A percentile compares a stretch with the other conserved stretches of the same genome.
Conservation (phyloP, 1,140 invertebrate genomes). For the Drosophila cardini region DNA sequence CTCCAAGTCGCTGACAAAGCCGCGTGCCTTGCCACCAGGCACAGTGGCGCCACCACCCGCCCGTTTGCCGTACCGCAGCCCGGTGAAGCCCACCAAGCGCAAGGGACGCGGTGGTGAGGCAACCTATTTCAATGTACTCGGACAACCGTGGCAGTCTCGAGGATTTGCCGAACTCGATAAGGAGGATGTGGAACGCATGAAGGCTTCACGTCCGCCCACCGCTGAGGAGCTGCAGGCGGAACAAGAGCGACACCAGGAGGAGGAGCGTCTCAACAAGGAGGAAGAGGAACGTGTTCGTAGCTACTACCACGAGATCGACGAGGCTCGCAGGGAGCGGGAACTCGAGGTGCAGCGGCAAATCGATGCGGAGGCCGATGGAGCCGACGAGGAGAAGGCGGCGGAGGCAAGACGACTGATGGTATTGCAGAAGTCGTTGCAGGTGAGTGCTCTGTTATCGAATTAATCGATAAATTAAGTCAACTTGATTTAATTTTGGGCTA, state of each 20-base stretch:
- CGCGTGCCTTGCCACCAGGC: conserved; percentile 44
- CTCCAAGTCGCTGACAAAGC: conserved; percentile 5
- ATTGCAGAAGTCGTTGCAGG: conserved; percentile 50
- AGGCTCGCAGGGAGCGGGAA: conserved; percentile 57
- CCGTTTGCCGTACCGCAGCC: conserved; percentile 10
- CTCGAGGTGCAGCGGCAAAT: conserved; percentile 45
- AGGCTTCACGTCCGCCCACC: conserved; percentile 31
- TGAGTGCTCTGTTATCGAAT: neutral
- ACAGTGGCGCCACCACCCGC: conserved; percentile 36
- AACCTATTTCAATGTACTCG: conserved; percentile 64
- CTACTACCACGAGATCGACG: conserved; percentile 60
- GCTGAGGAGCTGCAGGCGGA: conserved; percentile 57
- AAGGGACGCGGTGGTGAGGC: conserved; percentile 46
- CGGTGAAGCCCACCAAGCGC: conserved; percentile 23
- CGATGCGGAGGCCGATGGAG: conserved; percentile 55
- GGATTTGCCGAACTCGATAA: conserved; percentile 50
- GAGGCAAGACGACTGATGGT: conserved; percentile 58
- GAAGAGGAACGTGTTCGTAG: conserved; percentile 59
- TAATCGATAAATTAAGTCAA: neutral
- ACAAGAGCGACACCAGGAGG: conserved; percentile 49
- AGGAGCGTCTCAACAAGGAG: conserved; percentile 49
- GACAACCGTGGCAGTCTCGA: conserved; percentile 63
- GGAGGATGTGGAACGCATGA: conserved; percentile 58
- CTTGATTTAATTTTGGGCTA: no score
- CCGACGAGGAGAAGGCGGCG: conserved; percentile 40